phyloP scores from a whole-genome alignment of 2,888 invertebrate genomes.

The Ceriagrion tenellum region DNA sequence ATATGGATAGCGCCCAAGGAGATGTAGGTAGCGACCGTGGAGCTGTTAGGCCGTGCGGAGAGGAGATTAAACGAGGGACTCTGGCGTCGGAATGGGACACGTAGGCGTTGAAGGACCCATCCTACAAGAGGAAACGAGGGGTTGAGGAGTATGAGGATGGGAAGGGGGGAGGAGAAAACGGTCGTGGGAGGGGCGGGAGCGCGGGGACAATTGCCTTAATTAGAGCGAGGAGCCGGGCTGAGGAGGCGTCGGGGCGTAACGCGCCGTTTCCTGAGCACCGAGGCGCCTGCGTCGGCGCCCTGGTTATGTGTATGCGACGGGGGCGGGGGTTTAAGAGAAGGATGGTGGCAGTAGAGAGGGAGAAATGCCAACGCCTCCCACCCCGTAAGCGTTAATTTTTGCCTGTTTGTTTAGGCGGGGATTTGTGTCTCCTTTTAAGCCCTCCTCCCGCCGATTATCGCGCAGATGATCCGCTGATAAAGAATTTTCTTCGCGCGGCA shows the following conservation, averaged over 20 bases:
- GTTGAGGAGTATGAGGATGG: neutral
- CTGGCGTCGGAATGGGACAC: neutral
- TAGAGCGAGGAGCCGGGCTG: neutral
- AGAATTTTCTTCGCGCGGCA: neutral
- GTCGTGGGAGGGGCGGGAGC: neutral
- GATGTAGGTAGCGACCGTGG: neutral
- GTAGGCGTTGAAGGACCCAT: neutral
- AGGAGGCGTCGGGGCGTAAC: neutral
- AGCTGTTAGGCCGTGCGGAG: neutral
- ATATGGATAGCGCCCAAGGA: neutral
- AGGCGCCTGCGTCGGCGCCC: neutral
- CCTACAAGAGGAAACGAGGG: neutral
- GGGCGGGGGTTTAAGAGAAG: neutral
- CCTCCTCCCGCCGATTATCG: neutral
- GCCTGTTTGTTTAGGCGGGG: constrained; percentile 7
- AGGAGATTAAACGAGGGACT: neutral
- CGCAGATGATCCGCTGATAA: constrained; percentile 15
- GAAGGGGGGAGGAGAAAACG: neutral
- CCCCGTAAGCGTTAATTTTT: neutral
- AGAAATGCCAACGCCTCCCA: neutral
- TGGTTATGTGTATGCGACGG: neutral
- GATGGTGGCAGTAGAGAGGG: neutral
- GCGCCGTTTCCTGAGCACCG: constrained; percentile 4
- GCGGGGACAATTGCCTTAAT: constrained; percentile 54
- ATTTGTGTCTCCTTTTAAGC: constrained; percentile 26